Percentiles rank a stretch among this genome's conserved stretches.
These are phyloP conservation scores for Microcebus ravelobensis DNA, from an alignment of 2,113 vertebrate species.

Conservation along the genomic window DNA sequence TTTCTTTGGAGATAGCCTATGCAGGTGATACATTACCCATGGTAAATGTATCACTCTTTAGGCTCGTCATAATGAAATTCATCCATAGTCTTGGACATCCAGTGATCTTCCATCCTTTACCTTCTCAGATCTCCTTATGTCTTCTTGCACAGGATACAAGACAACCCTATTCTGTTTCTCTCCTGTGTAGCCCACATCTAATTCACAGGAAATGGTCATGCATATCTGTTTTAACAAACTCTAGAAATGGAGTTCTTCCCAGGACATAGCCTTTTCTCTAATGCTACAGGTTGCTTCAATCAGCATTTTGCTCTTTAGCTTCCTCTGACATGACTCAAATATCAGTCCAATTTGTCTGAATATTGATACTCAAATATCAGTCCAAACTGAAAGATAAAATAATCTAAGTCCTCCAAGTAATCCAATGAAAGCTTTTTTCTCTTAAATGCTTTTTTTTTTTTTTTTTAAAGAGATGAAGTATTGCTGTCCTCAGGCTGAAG, in stretches of 20 bases:
- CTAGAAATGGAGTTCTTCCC: not conserved
- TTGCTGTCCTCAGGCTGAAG: too few species aligned
- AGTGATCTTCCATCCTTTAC: not conserved
- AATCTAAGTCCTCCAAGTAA: not conserved
- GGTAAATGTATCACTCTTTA: not conserved
- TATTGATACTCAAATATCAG: not conserved
- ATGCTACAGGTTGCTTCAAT: not conserved
- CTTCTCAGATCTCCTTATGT: not conserved
- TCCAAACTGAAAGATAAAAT: not conserved
- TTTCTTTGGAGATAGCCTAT: not conserved
- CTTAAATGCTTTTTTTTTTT: not conserved
- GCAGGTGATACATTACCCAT: too few species aligned
- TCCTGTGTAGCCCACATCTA: not conserved
- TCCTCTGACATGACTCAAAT: not conserved
- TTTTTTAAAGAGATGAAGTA: too few species aligned
- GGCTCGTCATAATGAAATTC: not conserved
- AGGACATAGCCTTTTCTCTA: not conserved
- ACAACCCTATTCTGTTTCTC: not conserved
- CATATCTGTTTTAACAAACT: not conserved
- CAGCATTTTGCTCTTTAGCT: not conserved
- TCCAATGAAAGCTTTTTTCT: not conserved
- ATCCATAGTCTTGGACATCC: not conserved
- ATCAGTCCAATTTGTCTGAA: not conserved
- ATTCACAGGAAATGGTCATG: not conserved
- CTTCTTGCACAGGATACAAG: not conserved